Percentiles rank a stretch among this genome's conserved stretches.
Conservation (phyloP, 2,888 invertebrate species). For the Mesorhabditis belari region DNA sequence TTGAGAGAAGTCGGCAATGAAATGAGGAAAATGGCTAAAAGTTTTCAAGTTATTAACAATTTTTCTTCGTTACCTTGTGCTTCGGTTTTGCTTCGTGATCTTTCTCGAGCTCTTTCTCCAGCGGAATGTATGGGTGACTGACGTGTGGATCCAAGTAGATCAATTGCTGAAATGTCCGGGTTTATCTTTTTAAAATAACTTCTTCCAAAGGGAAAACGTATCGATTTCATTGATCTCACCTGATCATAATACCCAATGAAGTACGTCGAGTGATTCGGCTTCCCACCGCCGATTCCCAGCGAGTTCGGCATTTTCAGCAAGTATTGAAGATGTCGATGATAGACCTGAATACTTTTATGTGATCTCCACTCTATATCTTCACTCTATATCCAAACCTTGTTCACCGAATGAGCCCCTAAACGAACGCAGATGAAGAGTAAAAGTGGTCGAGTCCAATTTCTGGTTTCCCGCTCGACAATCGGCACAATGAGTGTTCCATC, state of each 20-base stretch:
- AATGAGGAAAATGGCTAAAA: slow-evolving; percentile 6
- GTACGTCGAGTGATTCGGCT: slow-evolving; percentile 84
- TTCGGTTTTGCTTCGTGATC: background rate
- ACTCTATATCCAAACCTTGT: slow-evolving; percentile 20
- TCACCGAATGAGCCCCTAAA: slow-evolving; percentile 36
- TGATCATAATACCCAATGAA: slow-evolving; percentile 78
- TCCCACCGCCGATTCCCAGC: slow-evolving; percentile 84
- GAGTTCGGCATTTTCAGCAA: slow-evolving; percentile 74
- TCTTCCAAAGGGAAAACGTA: slow-evolving; percentile 58
- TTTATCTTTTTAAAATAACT: too few relatives aligned
- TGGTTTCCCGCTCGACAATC: slow-evolving; percentile 23
- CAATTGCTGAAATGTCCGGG: slow-evolving; percentile 60
- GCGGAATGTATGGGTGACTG: slow-evolving; percentile 68
- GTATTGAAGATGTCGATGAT: slow-evolving; percentile 74
- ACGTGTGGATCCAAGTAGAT: slow-evolving; percentile 90
- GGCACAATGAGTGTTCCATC: slow-evolving; percentile 21
- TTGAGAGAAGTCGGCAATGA: slow-evolving; percentile 29
- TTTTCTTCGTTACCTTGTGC: slow-evolving; percentile 2
- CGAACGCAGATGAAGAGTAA: slow-evolving; percentile 13
- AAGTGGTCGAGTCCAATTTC: slow-evolving; percentile 26
- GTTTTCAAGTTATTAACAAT: background rate
- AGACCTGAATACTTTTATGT: slow-evolving; percentile 60
- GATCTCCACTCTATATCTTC: background rate
- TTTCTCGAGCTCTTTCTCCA: slow-evolving; percentile 8
- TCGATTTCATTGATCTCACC: slow-evolving; percentile 55